A percentile compares a stretch with the other conserved stretches of the same genome.
These are phyloP conservation scores for Pachyramphus minor DNA, from an alignment of 2,113 vertebrate genomes.

Conservation along the genomic window DNA sequence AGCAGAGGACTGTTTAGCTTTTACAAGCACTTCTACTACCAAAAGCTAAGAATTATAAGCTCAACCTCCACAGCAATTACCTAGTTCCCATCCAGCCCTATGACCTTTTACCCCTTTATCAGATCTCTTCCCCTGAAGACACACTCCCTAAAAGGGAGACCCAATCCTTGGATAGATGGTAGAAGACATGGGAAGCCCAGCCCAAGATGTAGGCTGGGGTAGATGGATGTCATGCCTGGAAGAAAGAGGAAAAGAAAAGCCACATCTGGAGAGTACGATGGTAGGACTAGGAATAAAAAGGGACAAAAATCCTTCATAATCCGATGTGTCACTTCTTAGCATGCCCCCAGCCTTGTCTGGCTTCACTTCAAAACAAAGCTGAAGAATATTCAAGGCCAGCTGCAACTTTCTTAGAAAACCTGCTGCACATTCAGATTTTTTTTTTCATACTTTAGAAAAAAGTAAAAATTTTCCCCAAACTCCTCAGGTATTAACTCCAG, in stretches of 20 bases:
- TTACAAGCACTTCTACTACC: neutral
- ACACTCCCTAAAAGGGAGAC: constrained; percentile 22
- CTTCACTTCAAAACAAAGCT: neutral
- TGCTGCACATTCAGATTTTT: neutral
- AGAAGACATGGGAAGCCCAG: constrained; percentile 6
- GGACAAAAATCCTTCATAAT: neutral
- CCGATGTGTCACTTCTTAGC: neutral
- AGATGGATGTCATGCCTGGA: constrained; percentile 17
- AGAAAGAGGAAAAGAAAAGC: constrained; percentile 16
- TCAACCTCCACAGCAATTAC: neutral
- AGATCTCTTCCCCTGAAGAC: constrained; percentile 24
- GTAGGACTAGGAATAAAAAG: neutral
- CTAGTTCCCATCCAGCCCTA: constrained; percentile 12
- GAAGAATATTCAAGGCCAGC: neutral
- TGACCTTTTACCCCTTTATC: neutral
- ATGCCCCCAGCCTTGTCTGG: neutral
- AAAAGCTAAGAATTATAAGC: neutral
- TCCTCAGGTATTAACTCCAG: neutral
- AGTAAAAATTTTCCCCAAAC: neutral
- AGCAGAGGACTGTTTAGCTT: neutral
- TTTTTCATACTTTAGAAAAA: neutral
- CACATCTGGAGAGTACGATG: neutral
- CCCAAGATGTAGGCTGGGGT: constrained; percentile 21
- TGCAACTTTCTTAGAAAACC: neutral
- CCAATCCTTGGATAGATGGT: neutral